Base-by-base conservation (phyloP, 2,797 vertebrate species). In the Phrynocephalus forsythii region DNA sequence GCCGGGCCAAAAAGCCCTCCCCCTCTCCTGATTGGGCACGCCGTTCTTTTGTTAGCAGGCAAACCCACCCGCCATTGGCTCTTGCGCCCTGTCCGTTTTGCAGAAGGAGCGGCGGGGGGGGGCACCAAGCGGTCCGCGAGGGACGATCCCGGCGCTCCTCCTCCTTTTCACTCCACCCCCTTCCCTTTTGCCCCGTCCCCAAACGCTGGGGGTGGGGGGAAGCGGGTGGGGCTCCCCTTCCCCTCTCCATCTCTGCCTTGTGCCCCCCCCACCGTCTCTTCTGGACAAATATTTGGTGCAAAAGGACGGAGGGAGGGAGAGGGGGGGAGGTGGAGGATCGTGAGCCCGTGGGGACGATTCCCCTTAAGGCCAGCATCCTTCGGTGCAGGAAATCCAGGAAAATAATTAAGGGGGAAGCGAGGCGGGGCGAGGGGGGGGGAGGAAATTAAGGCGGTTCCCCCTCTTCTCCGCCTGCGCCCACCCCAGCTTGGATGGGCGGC, bases 401-500 rank as follows among this genome's bases (percentile, higher is more conserved):
- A 9, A 48, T 4, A 24, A 30, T 11, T 6, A 83, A 1, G 6
- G 16, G 30, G 38, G 15, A 6, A 2, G 7, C 1, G 22, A 18
- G 28, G 1, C 6, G 6, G 60, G 8, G 15, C 18, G 8, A n/a
- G 30, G 18, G 6, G 48, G 44, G 48, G 6, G 11, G 10, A n/a
- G 3, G 87, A 1, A 50, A 48, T 30, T 2, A 30, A 88, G 87
- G 82, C 82, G 87, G 72, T 88, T 72, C 87, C 86, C 63, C 52
- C 3, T 3, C 5, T 66, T 66, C 30, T 3, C 2, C 22, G 6
- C 24, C 18, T 18, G 22, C 13, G 50, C 18, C 33, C 15, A 7
- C 26, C 52, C 68, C 26, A 5, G 79, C 67, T 79, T 5, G 77
- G 85, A 86, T 69, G 85, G 85, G 26, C 77, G 76, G 85, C 86